Conservation (phyloP, 2,797 vertebrate species). For the Schizopygopsis pylzovi region DNA sequence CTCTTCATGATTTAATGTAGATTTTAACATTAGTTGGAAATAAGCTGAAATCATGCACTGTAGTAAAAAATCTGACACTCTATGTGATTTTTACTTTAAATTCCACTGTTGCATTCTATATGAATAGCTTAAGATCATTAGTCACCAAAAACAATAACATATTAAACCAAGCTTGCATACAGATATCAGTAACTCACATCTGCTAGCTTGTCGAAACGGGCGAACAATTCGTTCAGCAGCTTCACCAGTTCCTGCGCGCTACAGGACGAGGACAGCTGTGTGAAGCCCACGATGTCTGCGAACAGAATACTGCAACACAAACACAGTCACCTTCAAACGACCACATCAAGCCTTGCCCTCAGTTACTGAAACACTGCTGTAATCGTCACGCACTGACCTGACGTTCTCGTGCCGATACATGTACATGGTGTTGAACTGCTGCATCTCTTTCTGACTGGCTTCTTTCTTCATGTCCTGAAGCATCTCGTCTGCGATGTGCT, state of each 20-base stretch:
- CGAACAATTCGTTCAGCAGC: slow-evolving; percentile 93
- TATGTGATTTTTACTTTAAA: background rate
- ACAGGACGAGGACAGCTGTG: slow-evolving; percentile 91
- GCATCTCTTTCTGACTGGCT: slow-evolving; percentile 92
- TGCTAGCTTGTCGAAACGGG: slow-evolving; percentile 94
- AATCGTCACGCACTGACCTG: slow-evolving; percentile 78
- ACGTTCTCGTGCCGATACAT: slow-evolving; percentile 97
- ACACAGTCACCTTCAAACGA: background rate
- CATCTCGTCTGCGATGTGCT: slow-evolving; percentile 97
- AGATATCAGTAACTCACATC: slow-evolving; percentile 81
- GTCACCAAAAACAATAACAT: background rate
- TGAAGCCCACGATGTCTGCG: slow-evolving; percentile 95
- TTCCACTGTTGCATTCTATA: background rate
- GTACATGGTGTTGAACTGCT: slow-evolving; percentile 99
- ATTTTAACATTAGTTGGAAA: background rate
- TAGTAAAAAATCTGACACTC: background rate
- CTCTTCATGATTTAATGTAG: background rate
- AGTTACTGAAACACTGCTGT: background rate
- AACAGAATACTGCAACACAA: slow-evolving; percentile 87
- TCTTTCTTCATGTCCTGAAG: slow-evolving; percentile 97
- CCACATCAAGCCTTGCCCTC: background rate
- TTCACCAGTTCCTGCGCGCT: slow-evolving; percentile 95
- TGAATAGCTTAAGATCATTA: background rate
- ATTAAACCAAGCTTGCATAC: background rate
- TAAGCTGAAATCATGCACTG: background rate